Evolutionary conservation across 1,140 invertebrate genomes (phyloP), one percentile per base, ranked within the genome.

Genomic region (Mercenaria mercenaria): DNA sequence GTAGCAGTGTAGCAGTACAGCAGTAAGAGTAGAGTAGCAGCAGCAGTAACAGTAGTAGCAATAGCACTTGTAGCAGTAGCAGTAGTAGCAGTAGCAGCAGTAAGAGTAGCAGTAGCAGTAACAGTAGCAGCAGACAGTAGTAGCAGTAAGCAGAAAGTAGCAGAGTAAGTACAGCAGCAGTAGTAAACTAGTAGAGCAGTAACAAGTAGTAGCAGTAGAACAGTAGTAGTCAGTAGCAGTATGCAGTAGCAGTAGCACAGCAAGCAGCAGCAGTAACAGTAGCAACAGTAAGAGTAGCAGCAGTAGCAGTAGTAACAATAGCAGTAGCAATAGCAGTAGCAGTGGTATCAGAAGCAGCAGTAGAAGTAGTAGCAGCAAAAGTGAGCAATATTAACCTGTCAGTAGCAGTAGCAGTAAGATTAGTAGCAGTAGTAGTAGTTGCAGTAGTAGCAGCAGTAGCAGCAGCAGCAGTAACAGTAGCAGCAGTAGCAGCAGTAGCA

Each of bases 171-270:
- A n/a, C n/a, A n/a, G n/a, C n/a, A n/a, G n/a, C n/a, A n/a, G n/a
- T n/a, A n/a, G n/a, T n/a, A n/a, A n/a, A n/a, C n/a, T n/a, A n/a
- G n/a, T n/a, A n/a, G n/a, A n/a, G n/a, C n/a, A n/a, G n/a, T n/a
- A n/a, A n/a, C n/a, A 79, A 67, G 32, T 88, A 80, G 85, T 88
- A 67, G 56, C 80, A 67, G 50, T 88, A 64, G 74, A n/a, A n/a
- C 79, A 69, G 85, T 79, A 50, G 76, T 67, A 79, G 59, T 88
- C 23, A 74, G 79, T 18, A 52, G 61, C 26, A 59, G n/a, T n/a
- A n/a, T n/a, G n/a, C 80, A 81, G 83, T 87, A 87, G 89, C 80
- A 87, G 89, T 87, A 69, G 76, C 72, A 90, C 8, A 15, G 23
- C 6, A 34, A 67, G 59, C 20, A 41, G 26, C 15, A n/a, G 29